Evolutionary conservation across 2,888 invertebrate species (phyloP).

Genomic region (Drosophila mimica): DNA sequence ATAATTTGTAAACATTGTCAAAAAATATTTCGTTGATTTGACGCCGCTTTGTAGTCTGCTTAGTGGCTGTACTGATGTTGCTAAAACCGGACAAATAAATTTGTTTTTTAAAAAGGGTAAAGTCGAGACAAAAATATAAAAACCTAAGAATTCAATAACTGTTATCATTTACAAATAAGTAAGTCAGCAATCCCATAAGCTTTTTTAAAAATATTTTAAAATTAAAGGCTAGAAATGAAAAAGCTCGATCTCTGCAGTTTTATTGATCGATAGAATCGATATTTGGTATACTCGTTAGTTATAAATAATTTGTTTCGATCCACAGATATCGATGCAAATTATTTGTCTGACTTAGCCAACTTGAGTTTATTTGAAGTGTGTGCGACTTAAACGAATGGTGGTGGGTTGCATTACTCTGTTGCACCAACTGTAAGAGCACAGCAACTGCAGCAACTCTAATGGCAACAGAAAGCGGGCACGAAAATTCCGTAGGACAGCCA

Average conservation of each 20-base stretch:
- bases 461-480: conserved; percentile 1
- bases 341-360: background rate
- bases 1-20: too few species aligned
- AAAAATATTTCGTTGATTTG: background rate
- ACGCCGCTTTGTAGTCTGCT: background rate
- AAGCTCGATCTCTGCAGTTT: background rate
- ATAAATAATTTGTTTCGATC: conserved; percentile 11
- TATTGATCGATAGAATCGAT: background rate
- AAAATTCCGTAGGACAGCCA: background rate
- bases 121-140: background rate
- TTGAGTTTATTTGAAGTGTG: background rate
- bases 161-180: background rate
- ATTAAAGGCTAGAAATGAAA: too few species aligned
- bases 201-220: background rate
- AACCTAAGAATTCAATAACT: background rate
- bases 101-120: too few species aligned
- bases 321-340: background rate
- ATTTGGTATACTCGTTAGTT: background rate
- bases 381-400: background rate
- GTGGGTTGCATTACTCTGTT: background rate
- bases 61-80: background rate
- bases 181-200: background rate
- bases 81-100: too few species aligned
- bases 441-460: conserved; percentile 12
- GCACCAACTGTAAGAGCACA: background rate